Percentiles rank a stretch among this genome's conserved stretches.
phyloP scores from a whole-genome alignment of 2,888 invertebrate genomes.

The Nemotelus nigrinus region DNA sequence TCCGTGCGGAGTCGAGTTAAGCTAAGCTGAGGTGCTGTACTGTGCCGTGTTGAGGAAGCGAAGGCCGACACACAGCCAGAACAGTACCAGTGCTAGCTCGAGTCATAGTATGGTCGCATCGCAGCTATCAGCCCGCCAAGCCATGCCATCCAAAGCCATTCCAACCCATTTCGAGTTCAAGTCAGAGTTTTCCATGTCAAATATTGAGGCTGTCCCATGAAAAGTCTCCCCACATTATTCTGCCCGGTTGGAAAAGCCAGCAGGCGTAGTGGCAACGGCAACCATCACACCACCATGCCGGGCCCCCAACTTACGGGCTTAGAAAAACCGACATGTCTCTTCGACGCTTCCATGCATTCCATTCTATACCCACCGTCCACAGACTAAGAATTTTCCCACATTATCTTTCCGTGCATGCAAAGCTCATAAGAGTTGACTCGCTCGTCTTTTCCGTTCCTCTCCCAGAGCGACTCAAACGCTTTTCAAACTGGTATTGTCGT shows the following conservation, averaged over 20 bases:
- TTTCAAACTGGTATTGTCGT: no score
- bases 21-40: conserved; percentile 28
- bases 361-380: conserved; percentile 11
- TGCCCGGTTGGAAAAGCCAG: not conserved
- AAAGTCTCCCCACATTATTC: not conserved
- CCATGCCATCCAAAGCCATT: conserved; percentile 2
- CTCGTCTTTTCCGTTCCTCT: conserved; percentile 3
- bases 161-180: conserved; percentile 17
- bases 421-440: conserved; percentile 11
- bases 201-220: conserved; percentile 24
- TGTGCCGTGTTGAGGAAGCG: not conserved
- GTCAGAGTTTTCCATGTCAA: conserved; percentile 30
- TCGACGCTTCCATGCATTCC: conserved; percentile 23
- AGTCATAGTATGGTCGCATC: conserved; percentile 9
- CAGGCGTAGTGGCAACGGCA: conserved; percentile 1
- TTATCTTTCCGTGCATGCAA: conserved; percentile 30
- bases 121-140: conserved; percentile 22
- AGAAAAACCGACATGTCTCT: conserved; percentile 22
- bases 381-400: conserved; percentile 37
- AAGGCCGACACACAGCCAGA: conserved; percentile 31
- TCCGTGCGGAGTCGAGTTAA: conserved; percentile 3
- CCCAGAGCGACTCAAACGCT: conserved; percentile 9
- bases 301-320: conserved; percentile 28
- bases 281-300: not conserved
- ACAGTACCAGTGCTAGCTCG: conserved; percentile 12